These are phyloP conservation scores for Eptatretus atami DNA, from an alignment of 2,797 vertebrate genomes.

Conservation along the genomic window DNA sequence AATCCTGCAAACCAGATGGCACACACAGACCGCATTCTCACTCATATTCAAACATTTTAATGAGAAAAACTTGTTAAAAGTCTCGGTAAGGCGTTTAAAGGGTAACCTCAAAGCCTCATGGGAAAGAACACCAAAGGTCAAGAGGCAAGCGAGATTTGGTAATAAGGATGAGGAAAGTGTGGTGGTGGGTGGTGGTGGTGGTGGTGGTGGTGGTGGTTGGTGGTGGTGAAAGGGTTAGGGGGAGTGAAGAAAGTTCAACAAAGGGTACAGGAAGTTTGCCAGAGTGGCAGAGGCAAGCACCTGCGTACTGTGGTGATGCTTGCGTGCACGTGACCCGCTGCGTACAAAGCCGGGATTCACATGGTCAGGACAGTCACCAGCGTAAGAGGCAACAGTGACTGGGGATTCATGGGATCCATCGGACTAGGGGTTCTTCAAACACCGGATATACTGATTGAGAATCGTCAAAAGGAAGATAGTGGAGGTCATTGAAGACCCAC, in stretches of 20 bases:
- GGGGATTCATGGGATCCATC: constrained; percentile 89
- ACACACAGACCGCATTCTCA: too few species aligned
- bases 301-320: constrained; percentile 85
- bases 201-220: too few species aligned
- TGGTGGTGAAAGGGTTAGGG: too few species aligned
- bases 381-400: constrained; percentile 87
- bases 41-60: too few species aligned
- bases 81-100: too few species aligned
- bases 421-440: constrained; percentile 97
- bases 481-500: background rate
- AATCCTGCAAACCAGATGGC: constrained; percentile 30
- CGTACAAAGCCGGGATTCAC: constrained; percentile 83
- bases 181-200: too few species aligned
- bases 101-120: too few species aligned
- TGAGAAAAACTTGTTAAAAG: too few species aligned
- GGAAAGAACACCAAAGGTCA: too few species aligned
- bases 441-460: constrained; percentile 49
- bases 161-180: too few species aligned
- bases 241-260: too few species aligned
- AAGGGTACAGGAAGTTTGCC: background rate
- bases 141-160: too few species aligned
- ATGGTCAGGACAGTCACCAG: constrained; percentile 76
- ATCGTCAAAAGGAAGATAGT: background rate
- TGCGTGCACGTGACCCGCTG: constrained; percentile 88
- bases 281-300: constrained; percentile 16